Evolutionary conservation across 2,888 invertebrate species (phyloP).

Genomic region (Agrotis puta): DNA sequence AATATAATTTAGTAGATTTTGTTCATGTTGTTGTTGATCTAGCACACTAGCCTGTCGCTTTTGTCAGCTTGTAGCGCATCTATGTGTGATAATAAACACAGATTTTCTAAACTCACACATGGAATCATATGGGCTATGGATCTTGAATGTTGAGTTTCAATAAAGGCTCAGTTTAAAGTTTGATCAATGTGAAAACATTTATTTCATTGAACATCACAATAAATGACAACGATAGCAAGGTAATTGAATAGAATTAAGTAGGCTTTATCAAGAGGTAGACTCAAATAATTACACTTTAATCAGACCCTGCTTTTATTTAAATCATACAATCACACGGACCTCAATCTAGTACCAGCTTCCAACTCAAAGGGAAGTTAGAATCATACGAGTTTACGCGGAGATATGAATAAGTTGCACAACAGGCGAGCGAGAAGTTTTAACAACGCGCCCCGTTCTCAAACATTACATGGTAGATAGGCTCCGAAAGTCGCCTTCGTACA

Average conservation of each 20-base stretch:
- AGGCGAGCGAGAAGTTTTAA: constrained; percentile 21
- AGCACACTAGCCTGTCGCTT: no score
- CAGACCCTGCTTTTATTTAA: no score
- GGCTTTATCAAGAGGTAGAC: no score
- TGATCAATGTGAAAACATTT: background rate
- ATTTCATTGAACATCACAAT: constrained; percentile 1
- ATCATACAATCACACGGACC: constrained; percentile 3
- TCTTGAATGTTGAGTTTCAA: background rate
- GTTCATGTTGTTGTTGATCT: no score
- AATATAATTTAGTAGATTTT: no score
- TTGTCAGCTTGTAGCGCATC: background rate
- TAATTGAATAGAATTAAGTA: no score
- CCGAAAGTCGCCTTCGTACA: background rate
- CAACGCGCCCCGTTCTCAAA: background rate
- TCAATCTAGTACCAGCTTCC: background rate
- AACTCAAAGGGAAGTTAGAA: constrained; percentile 29
- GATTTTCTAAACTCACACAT: background rate
- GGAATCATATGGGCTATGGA: background rate
- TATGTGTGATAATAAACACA: no score
- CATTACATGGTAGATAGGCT: background rate
- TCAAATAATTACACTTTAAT: no score
- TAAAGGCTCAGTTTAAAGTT: background rate
- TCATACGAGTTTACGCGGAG: constrained; percentile 21
- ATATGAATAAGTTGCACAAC: constrained; percentile 52
- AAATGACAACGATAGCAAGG: no score